These are phyloP conservation scores for Leptobrachium leishanense DNA, from an alignment of 2,113 vertebrate species.

Conservation along the genomic window DNA sequence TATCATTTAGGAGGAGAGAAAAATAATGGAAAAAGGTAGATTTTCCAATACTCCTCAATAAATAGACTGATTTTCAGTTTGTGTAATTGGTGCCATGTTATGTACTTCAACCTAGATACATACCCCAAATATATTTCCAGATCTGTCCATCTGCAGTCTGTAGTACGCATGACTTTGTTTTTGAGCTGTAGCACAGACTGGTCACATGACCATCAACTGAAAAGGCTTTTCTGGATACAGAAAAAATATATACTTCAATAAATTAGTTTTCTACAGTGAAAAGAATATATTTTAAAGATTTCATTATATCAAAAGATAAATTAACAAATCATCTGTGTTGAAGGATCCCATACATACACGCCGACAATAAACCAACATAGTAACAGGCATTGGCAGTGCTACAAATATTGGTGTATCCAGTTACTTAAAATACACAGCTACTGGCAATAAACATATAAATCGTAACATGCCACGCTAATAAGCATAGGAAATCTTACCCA, in stretches of 20 bases:
- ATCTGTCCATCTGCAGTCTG: conserved; percentile 81
- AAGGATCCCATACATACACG: not conserved
- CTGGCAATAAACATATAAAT: too few relatives aligned
- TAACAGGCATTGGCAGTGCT: too few relatives aligned
- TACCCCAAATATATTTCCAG: conserved; percentile 83
- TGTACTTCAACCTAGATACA: conserved; percentile 48
- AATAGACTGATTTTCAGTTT: too few relatives aligned
- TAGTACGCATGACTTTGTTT: conserved; percentile 73
- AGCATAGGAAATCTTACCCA: too few relatives aligned
- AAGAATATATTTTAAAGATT: not conserved
- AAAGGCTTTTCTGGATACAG: conserved; percentile 47
- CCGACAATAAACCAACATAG: too few relatives aligned
- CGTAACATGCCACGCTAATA: too few relatives aligned
- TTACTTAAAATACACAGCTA: too few relatives aligned
- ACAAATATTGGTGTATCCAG: too few relatives aligned
- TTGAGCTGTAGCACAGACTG: conserved; percentile 70
- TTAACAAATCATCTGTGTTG: not conserved
- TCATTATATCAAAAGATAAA: not conserved
- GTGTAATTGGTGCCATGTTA: too few relatives aligned
- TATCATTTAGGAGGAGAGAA: too few relatives aligned
- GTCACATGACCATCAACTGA: conserved; percentile 79
- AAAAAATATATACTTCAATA: not conserved
- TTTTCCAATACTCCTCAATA: too few relatives aligned
- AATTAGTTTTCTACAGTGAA: not conserved
- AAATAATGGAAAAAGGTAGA: too few relatives aligned